Evolutionary conservation across 2,888 invertebrate genomes (phyloP).

Genomic region (Agrochola lota): DNA sequence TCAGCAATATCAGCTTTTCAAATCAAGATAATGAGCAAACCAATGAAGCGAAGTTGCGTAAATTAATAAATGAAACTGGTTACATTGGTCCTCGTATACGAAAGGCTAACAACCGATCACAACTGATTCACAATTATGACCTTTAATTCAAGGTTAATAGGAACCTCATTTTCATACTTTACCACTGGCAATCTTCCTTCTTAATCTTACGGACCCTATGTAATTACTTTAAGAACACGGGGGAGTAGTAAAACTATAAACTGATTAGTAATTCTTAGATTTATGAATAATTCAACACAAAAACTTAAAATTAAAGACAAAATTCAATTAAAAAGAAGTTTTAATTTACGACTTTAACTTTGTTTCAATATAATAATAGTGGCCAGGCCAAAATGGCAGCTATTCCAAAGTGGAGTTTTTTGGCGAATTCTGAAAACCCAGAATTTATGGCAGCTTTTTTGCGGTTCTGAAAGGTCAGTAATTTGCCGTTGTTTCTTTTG

Average conservation of each 20-base stretch:
- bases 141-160: slow-evolving; percentile 55
- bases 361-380: slow-evolving; percentile 9
- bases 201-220: background rate
- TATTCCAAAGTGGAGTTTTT: background rate
- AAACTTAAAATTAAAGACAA: slow-evolving; percentile 3
- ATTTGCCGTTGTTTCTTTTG: background rate
- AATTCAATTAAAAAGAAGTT: slow-evolving; percentile 26
- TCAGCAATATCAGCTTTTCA: slow-evolving; percentile 1
- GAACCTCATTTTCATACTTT: slow-evolving; percentile 22
- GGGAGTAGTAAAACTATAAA: background rate
- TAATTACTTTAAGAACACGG: slow-evolving; percentile 1
- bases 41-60: slow-evolving; percentile 22
- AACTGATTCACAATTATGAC: slow-evolving; percentile 56
- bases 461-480: background rate
- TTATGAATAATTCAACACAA: background rate
- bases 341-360: slow-evolving; percentile 29
- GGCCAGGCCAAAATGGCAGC: background rate
- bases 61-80: slow-evolving; percentile 54
- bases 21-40: slow-evolving; percentile 33
- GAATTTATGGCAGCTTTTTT: background rate
- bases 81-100: slow-evolving; percentile 22
- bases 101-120: slow-evolving; percentile 53
- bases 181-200: slow-evolving; percentile 12
- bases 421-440: background rate
- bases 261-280: slow-evolving; percentile 2